Percentiles rank a stretch among this genome's conserved stretches.
Conservation (phyloP, 2,888 invertebrate species). For the Diachrysia chrysitis region DNA sequence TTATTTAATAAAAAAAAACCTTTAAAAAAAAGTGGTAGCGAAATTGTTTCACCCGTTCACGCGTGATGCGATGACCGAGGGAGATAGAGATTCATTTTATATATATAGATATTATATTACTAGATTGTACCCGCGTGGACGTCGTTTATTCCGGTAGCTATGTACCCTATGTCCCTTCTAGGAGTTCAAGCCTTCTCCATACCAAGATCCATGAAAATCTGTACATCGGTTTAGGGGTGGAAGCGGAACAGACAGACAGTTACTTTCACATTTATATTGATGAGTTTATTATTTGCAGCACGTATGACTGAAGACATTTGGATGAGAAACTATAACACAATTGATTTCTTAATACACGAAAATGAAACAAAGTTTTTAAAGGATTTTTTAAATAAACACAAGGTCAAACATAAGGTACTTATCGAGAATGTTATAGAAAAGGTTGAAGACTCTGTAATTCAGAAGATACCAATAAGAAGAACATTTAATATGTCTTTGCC, state of each 20-base stretch:
- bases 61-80: no score
- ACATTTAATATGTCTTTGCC: not conserved
- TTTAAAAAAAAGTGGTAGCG: no score
- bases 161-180: no score
- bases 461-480: conserved; percentile 22
- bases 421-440: conserved; percentile 13
- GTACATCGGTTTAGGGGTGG: not conserved
- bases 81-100: no score
- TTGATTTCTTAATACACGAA: conserved; percentile 32
- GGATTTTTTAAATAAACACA: conserved; percentile 11
- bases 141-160: no score
- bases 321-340: conserved; percentile 37
- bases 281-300: conserved; percentile 18
- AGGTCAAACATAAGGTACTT: conserved; percentile 20
- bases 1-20: no score
- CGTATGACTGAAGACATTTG: conserved; percentile 44
- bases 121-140: no score
- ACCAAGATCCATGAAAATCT: not conserved
- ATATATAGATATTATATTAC: no score
- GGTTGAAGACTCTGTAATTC: conserved; percentile 22
- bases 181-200: not conserved
- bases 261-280: not conserved
- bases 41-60: no score
- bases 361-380: not conserved
- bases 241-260: not conserved